phyloP scores from a whole-genome alignment of 1,140 invertebrate species.

The Copidosoma floridanum region DNA sequence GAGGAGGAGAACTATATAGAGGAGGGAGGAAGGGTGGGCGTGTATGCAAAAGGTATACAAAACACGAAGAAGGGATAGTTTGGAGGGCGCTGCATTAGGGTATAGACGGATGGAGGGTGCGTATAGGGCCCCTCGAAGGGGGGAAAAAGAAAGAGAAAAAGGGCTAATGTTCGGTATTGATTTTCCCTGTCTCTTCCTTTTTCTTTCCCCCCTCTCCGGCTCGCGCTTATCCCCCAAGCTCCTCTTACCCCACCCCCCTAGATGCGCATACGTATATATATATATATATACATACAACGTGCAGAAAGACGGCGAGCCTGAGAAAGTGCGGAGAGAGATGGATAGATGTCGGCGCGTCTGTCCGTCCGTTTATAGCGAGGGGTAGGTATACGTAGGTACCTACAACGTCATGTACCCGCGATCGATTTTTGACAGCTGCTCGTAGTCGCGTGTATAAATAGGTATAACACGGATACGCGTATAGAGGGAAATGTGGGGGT shows the following conservation, averaged over 20 bases:
- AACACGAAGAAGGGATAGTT: no score
- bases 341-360: background rate
- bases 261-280: background rate
- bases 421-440: constrained; percentile 58
- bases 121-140: constrained; percentile 20
- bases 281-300: background rate
- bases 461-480: no score
- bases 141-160: constrained; percentile 32
- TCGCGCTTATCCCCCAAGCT: no score
- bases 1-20: no score
- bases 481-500: no score
- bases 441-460: no score
- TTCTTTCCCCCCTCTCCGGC: background rate
- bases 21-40: background rate
- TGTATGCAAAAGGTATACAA: no score
- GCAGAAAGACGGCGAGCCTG: background rate
- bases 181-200: constrained; percentile 30
- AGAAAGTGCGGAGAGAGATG: background rate
- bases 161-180: constrained; percentile 40
- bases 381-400: background rate
- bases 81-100: no score
- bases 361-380: background rate
- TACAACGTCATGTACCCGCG: constrained; percentile 25
- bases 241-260: no score
- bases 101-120: no score